Evolutionary conservation across 1,140 invertebrate species (phyloP).

Genomic region (Drepana arcuata): DNA sequence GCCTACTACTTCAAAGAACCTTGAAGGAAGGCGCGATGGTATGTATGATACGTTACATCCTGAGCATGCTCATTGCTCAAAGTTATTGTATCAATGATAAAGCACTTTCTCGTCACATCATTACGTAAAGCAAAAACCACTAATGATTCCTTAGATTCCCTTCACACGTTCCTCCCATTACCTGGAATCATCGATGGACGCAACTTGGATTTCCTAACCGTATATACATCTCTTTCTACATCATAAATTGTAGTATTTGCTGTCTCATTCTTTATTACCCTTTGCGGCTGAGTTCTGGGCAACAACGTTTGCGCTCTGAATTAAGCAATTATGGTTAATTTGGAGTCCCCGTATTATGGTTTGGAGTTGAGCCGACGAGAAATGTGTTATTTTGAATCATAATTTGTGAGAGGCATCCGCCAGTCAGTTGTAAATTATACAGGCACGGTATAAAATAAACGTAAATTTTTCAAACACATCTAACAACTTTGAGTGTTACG

Average conservation of each 20-base stretch:
- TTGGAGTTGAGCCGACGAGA: constrained; percentile 46
- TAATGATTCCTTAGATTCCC: constrained; percentile 50
- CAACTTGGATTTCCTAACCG: too few relatives aligned
- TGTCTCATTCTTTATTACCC: constrained; percentile 35
- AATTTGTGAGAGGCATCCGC: constrained; percentile 67
- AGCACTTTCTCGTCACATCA: constrained; percentile 21
- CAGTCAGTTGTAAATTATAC: constrained; percentile 65
- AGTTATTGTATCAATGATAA: constrained; percentile 8
- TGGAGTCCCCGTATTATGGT: constrained; percentile 49
- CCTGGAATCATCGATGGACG: too few relatives aligned
- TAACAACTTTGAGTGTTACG: too few relatives aligned
- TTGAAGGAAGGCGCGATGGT: too few relatives aligned
- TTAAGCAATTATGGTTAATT: constrained; percentile 71
- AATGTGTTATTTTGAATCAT: constrained; percentile 68
- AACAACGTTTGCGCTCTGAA: constrained; percentile 56
- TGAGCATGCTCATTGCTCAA: too few relatives aligned
- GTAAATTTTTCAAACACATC: constrained; percentile 39
- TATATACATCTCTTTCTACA: constrained; percentile 22
- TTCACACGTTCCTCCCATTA: constrained; percentile 52
- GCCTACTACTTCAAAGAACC: too few relatives aligned
- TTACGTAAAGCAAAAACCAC: constrained; percentile 34
- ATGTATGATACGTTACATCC: too few relatives aligned
- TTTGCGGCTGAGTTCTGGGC: constrained; percentile 45
- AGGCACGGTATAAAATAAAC: constrained; percentile 27
- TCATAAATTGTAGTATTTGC: constrained; percentile 14